Percentiles rank a stretch among this genome's conserved stretches.
phyloP scores from a whole-genome alignment of 1,140 invertebrate species.

The Dufourea novaeangliae region DNA sequence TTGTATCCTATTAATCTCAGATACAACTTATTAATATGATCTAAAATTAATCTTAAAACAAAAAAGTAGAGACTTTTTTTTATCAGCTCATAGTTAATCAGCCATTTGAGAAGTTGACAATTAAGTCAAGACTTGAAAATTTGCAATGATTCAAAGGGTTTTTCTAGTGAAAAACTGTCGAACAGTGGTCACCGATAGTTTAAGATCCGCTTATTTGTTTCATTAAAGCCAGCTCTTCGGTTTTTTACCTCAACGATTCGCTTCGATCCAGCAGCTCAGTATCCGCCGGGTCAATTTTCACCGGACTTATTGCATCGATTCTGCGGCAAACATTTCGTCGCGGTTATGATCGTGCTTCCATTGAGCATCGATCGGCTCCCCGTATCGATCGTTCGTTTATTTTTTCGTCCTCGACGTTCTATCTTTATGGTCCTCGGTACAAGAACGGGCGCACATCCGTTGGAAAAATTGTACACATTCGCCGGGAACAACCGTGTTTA shows the following conservation, averaged over 20 bases:
- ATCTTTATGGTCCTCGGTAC: neutral
- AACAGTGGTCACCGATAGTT: too few relatives aligned
- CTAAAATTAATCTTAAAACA: too few relatives aligned
- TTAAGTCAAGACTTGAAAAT: too few relatives aligned
- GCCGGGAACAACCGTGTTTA: neutral
- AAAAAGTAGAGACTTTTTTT: too few relatives aligned
- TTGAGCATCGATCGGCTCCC: neutral
- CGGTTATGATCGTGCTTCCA: constrained; percentile 3
- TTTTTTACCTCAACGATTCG: neutral
- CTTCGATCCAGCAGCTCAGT: too few relatives aligned
- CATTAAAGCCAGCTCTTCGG: neutral
- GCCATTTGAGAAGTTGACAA: too few relatives aligned
- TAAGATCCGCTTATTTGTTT: too few relatives aligned
- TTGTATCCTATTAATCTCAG: too few relatives aligned
- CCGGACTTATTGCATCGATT: constrained; percentile 3
- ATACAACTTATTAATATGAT: too few relatives aligned
- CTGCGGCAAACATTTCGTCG: neutral
- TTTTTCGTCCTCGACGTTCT: neutral
- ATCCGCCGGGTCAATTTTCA: neutral
- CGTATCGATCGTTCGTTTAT: neutral
- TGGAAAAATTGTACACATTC: neutral
- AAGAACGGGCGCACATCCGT: neutral
- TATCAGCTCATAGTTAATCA: too few relatives aligned
- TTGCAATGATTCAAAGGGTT: too few relatives aligned
- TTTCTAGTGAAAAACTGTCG: too few relatives aligned